phyloP scores from a whole-genome alignment of 2,797 vertebrate species.

The Parauchenoglanis punctatus region DNA sequence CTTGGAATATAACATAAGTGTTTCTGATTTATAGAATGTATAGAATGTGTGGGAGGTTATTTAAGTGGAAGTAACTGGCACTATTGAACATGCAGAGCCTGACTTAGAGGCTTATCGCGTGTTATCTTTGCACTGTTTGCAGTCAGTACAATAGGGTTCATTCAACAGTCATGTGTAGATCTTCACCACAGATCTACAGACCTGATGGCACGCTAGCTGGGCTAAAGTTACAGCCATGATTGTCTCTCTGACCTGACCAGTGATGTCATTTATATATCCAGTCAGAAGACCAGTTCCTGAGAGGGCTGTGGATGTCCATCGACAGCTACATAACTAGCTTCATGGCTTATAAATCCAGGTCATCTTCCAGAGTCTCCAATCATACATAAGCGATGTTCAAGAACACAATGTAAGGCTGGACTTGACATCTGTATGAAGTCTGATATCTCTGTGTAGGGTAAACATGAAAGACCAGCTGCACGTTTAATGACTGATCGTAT shows the following conservation, averaged over 20 bases:
- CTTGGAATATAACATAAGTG: slow-evolving; percentile 27
- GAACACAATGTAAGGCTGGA: slow-evolving; percentile 14
- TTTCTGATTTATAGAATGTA: slow-evolving; percentile 19
- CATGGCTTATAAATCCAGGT: slow-evolving; percentile 42
- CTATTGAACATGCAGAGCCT: slow-evolving; percentile 42
- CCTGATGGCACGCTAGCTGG: slow-evolving; percentile 20
- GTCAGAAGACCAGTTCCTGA: slow-evolving; percentile 25
- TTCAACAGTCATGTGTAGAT: slow-evolving; percentile 44
- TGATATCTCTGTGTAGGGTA: not conserved
- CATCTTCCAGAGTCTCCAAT: slow-evolving; percentile 38
- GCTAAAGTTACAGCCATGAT: slow-evolving; percentile 39
- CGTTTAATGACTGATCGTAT: not conserved
- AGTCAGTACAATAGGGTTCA: slow-evolving; percentile 47
- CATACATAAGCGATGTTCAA: not conserved
- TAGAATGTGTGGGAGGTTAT: slow-evolving; percentile 44
- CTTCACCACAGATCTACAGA: slow-evolving; percentile 11
- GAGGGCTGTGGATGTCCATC: not conserved
- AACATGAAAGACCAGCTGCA: not conserved
- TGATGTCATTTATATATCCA: slow-evolving; percentile 29
- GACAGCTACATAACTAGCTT: slow-evolving; percentile 25
- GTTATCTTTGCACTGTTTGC: slow-evolving; percentile 51
- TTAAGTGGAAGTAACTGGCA: slow-evolving; percentile 50
- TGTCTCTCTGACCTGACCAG: slow-evolving; percentile 35
- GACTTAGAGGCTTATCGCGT: slow-evolving; percentile 50
- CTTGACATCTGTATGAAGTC: slow-evolving; percentile 1